A percentile compares a stretch with the other conserved stretches of the same genome.
phyloP scores from a whole-genome alignment of 2,113 vertebrate species.

The Tenebrosternarchus preto region DNA sequence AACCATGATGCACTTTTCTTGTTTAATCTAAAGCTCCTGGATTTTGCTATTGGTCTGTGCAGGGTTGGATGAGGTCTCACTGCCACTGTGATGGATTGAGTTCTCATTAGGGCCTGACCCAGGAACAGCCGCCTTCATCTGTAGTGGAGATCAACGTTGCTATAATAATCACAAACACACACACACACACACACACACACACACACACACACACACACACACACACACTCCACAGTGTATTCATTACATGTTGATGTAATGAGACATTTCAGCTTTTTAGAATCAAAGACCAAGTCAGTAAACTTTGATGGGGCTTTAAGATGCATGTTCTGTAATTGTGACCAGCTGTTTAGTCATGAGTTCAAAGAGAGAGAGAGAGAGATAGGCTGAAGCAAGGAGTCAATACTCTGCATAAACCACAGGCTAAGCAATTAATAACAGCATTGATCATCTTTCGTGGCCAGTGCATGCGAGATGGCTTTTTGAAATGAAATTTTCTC shows the following conservation, averaged over 20 bases:
- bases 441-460: constrained; percentile 66
- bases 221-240: too few species aligned
- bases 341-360: constrained; percentile 12
- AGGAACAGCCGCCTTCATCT: constrained; percentile 29
- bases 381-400: constrained; percentile 16
- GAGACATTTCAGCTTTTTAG: not conserved
- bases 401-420: constrained; percentile 44
- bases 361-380: constrained; percentile 23
- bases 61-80: constrained; percentile 29
- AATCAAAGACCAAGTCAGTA: not conserved
- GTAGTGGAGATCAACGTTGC: constrained; percentile 16
- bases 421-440: constrained; percentile 67
- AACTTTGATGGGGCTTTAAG: not conserved
- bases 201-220: not conserved
- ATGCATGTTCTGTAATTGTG: not conserved
- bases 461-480: constrained; percentile 52
- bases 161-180: not conserved
- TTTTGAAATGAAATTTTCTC: constrained; percentile 62
- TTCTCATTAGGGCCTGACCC: constrained; percentile 38
- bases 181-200: too few species aligned
- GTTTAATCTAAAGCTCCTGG: constrained; percentile 26
- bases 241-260: not conserved
- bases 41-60: constrained; percentile 18
- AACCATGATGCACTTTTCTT: not conserved
- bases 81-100: constrained; percentile 43